Evolutionary conservation across 1,140 invertebrate species (phyloP).

Genomic region (Proales similis): DNA sequence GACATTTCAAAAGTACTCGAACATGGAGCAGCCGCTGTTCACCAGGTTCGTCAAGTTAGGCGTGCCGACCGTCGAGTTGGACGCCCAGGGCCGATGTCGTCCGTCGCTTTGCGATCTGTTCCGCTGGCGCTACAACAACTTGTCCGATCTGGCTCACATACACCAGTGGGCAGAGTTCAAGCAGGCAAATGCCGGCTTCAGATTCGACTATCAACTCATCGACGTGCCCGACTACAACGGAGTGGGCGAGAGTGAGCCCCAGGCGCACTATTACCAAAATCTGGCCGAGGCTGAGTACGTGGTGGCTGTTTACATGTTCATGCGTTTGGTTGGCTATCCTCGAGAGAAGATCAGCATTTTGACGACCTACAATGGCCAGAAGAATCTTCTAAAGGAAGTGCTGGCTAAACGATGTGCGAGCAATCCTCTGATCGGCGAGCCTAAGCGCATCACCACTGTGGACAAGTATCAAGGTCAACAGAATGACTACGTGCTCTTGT

Average conservation of each 20-base stretch:
- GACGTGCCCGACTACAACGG: slow-evolving; percentile 96
- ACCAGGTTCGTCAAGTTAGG: slow-evolving; percentile 88
- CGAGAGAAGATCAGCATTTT: slow-evolving; percentile 94
- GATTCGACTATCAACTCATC: slow-evolving; percentile 86
- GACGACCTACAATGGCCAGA: slow-evolving; percentile 99
- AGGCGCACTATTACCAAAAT: slow-evolving; percentile 98
- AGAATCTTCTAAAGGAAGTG: slow-evolving; percentile 90
- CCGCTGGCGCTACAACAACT: slow-evolving; percentile 91
- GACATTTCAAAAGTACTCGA: slow-evolving; percentile 99
- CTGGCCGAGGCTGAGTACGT: slow-evolving; percentile 96
- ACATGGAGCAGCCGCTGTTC: slow-evolving; percentile 99
- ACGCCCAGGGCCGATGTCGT: slow-evolving; percentile 89
- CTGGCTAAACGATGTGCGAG: slow-evolving; percentile 84
- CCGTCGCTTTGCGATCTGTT: slow-evolving; percentile 87
- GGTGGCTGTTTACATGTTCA: slow-evolving; percentile 96
- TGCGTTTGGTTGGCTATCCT: slow-evolving; percentile 92
- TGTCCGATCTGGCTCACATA: slow-evolving; percentile 85
- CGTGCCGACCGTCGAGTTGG: slow-evolving; percentile 90
- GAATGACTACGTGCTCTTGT: slow-evolving; percentile 94
- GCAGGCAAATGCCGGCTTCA: slow-evolving; percentile 81
- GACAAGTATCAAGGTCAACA: slow-evolving; percentile 99
- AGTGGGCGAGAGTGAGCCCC: slow-evolving; percentile 90
- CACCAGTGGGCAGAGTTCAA: slow-evolving; percentile 71
- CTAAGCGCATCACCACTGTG: slow-evolving; percentile 88
- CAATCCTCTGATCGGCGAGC: slow-evolving; percentile 90